Conservation (phyloP, 2,797 vertebrate genomes). For the Alfaro cultratus region DNA sequence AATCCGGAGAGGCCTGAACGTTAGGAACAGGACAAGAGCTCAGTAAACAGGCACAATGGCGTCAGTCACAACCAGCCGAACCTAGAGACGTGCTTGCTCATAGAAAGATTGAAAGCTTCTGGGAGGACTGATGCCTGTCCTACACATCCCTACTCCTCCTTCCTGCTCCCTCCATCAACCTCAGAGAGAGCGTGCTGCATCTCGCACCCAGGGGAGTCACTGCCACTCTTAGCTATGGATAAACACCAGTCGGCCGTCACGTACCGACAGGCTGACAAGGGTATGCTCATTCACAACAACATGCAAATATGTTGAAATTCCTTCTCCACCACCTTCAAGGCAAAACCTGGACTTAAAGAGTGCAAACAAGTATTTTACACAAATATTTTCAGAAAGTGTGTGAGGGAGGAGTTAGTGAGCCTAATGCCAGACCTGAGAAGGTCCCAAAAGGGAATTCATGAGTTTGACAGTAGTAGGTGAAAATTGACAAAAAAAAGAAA, state of each 20-base stretch:
- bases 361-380: constrained; percentile 1
- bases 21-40: constrained; percentile 74
- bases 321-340: constrained; percentile 4
- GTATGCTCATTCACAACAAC: constrained; percentile 41
- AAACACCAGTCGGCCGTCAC: constrained; percentile 38
- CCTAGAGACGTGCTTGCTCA: constrained; percentile 18
- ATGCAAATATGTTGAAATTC: constrained; percentile 24
- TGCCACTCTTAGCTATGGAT: constrained; percentile 31
- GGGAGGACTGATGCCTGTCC: constrained; percentile 38
- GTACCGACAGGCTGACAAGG: constrained; percentile 21
- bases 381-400: constrained; percentile 17
- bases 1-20: constrained; percentile 73
- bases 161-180: constrained; percentile 15
- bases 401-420: constrained; percentile 1
- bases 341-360: constrained; percentile 15
- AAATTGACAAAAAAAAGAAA: not conserved
- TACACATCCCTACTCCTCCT: constrained; percentile 25
- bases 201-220: constrained; percentile 36
- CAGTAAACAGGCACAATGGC: constrained; percentile 73
- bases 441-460: constrained; percentile 5
- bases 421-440: constrained; percentile 34
- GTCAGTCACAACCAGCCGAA: constrained; percentile 73
- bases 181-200: constrained; percentile 35
- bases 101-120: constrained; percentile 38
- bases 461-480: constrained; percentile 5